Conservation (phyloP, 2,888 invertebrate genomes). For the Alitta virens region DNA sequence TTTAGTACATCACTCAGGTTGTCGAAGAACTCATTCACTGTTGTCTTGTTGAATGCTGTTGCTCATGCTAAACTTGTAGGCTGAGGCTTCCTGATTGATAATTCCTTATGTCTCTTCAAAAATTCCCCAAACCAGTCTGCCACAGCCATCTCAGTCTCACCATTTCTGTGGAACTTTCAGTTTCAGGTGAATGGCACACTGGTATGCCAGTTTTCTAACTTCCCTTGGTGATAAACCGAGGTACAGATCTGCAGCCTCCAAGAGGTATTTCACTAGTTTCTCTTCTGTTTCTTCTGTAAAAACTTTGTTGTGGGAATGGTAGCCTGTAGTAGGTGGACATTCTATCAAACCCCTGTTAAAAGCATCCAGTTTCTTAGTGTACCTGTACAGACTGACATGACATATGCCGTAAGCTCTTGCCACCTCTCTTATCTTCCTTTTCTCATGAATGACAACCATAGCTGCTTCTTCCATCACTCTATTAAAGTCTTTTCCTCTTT, state of each 20-base stretch:
- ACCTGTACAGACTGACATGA: too few relatives aligned
- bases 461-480: too few relatives aligned
- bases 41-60: conserved; percentile 26
- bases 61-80: conserved; percentile 25
- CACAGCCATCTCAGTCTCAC: conserved; percentile 23
- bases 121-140: conserved; percentile 28
- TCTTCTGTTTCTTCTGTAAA: not conserved
- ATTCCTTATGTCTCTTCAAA: conserved; percentile 15
- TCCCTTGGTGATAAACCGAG: conserved; percentile 23
- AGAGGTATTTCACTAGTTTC: not conserved
- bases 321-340: too few relatives aligned
- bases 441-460: too few relatives aligned
- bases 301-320: too few relatives aligned
- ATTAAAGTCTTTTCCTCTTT: too few relatives aligned
- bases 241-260: conserved; percentile 20
- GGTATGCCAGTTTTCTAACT: conserved; percentile 21
- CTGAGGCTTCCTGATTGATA: conserved; percentile 27
- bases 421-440: too few relatives aligned
- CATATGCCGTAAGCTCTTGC: too few relatives aligned
- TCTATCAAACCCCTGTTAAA: too few relatives aligned
- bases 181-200: conserved; percentile 16
- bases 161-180: conserved; percentile 21
- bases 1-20: conserved; percentile 26
- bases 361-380: too few relatives aligned
- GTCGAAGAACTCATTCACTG: conserved; percentile 21